Evolutionary conservation across 2,888 invertebrate genomes (phyloP), one percentile per base, ranked within the genome.

Genomic region (Aspidiotus destructor): DNA sequence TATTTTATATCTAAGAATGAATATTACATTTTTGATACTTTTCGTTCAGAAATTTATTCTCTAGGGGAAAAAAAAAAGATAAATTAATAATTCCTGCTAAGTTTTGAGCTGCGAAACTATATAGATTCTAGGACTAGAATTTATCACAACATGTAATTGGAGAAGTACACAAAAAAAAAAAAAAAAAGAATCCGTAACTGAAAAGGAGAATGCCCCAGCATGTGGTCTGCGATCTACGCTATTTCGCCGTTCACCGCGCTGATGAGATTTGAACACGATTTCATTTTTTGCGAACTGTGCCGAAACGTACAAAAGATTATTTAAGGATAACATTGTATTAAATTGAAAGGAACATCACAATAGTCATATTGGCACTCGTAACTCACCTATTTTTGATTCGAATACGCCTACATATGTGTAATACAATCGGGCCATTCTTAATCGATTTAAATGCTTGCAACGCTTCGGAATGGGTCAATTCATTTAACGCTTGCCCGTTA

Each of bases 361-460:
- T 28, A 28, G 28, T 28, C 28, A 5, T 28, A 28, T 28, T 28
- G 28, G 28, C 28, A 28, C 28, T 28, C 28, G 28, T 28, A 16
- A 76, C 78, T 78, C 73, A 80, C 79, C 77, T 77, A 70, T 76
- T 72, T 71, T 79, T 77, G 71, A 77, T 77, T 73, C 78, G 78
- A 17, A 77, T 75, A 74, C 86, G 79, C 72, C 89, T 81, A 75
- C 86, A 87, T 65, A 89, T 80, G 74, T 88, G 84, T 64, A 92
- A 80, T 69, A 87, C 87, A 63, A 92, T 84, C 63, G 87, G 80
- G 71, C 91, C 91, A 74, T 81, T 84, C 76, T 88, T 85, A 69
- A 90, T 87, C 71, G 86, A 86, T 76, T 89, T 88, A 79, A 92
- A 90, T 42, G 90, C 81, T 40, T 85, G 83, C 62, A 92, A 84